These are phyloP conservation scores for Mobula hypostoma DNA, from an alignment of 2,113 vertebrate species.

Conservation along the genomic window DNA sequence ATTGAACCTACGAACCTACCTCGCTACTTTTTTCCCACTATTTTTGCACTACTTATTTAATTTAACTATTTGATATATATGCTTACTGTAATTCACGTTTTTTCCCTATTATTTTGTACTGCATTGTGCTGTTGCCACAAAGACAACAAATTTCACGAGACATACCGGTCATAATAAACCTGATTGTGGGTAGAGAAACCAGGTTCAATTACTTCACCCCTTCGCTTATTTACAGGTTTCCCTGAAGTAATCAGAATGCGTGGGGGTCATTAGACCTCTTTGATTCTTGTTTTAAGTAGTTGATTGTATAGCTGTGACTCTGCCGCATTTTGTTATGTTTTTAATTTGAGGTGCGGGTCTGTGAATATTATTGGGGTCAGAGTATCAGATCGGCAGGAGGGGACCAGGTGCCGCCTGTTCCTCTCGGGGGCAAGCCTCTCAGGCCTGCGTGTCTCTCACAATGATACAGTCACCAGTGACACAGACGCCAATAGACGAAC, in stretches of 20 bases:
- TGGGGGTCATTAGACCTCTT: not conserved
- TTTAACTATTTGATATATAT: too few relatives aligned
- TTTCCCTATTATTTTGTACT: too few relatives aligned
- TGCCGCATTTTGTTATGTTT: not conserved
- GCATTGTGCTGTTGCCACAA: too few relatives aligned
- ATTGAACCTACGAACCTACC: too few relatives aligned
- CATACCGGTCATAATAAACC: too few relatives aligned
- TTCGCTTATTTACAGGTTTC: not conserved
- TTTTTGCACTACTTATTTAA: too few relatives aligned
- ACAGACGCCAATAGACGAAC: slow-evolving; percentile 10
- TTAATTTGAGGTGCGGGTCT: slow-evolving; percentile 7
- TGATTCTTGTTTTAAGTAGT: not conserved
- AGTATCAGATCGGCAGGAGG: not conserved
- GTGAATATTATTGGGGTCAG: slow-evolving; percentile 17
- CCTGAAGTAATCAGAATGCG: not conserved
- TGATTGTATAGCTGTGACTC: not conserved
- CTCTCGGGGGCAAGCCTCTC: not conserved
- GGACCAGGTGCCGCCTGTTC: not conserved
- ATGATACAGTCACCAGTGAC: slow-evolving; percentile 32
- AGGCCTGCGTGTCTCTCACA: not conserved
- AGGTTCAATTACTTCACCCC: not conserved
- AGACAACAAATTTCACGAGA: too few relatives aligned
- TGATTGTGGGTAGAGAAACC: not conserved
- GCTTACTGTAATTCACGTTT: too few relatives aligned
- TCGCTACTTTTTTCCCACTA: too few relatives aligned